phyloP scores from a whole-genome alignment of 2,797 vertebrate genomes.

The Nyctibius grandis region DNA sequence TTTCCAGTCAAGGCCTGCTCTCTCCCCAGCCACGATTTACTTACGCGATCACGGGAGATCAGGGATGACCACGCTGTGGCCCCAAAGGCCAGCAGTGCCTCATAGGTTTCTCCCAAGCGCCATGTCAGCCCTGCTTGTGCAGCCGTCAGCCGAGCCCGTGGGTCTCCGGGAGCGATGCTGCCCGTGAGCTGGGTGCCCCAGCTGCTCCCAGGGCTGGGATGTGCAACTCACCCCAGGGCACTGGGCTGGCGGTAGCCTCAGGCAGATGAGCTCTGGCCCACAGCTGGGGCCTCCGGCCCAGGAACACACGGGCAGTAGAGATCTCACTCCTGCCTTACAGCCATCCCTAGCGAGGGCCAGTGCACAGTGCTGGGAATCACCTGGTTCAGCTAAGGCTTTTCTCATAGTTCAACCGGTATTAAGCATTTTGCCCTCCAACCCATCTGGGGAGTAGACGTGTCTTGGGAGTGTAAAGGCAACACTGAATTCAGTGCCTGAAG shows the following conservation, averaged over 20 bases:
- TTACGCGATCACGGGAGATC: not conserved
- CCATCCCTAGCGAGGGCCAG: not conserved
- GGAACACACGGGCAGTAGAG: not conserved
- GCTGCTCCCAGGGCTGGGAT: not conserved
- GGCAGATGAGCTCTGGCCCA: not conserved
- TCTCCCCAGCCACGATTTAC: not conserved
- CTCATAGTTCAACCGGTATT: not conserved
- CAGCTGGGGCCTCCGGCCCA: not conserved
- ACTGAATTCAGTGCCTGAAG: not conserved
- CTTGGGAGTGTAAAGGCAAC: not conserved
- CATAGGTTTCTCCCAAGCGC: not conserved
- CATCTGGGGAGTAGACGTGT: not conserved
- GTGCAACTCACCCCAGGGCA: not conserved
- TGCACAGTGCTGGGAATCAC: not conserved
- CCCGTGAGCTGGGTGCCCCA: not conserved
- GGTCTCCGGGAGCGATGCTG: not conserved
- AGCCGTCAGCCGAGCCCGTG: rapidly evolving
- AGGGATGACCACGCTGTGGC: not conserved
- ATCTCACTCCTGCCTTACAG: not conserved
- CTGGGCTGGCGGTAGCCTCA: not conserved
- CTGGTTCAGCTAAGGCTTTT: not conserved
- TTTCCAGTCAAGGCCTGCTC: slow-evolving; percentile 35
- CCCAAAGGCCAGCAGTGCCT: not conserved
- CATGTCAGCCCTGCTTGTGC: not conserved
- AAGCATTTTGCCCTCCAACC: not conserved